phyloP scores from a whole-genome alignment of 2,797 vertebrate genomes.

The Rhinella marina region DNA sequence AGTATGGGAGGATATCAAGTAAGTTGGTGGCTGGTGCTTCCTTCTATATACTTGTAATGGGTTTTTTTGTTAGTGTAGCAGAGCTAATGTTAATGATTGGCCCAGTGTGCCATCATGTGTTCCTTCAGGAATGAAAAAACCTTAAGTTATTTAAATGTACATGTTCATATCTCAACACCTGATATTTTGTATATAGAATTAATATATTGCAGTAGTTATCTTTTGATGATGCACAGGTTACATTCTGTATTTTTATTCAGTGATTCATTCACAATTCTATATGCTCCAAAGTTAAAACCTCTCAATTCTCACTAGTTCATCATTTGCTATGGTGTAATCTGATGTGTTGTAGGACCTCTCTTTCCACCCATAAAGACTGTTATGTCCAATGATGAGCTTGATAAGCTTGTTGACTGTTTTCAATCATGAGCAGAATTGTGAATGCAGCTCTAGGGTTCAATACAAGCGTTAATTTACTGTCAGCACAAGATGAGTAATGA shows the following conservation, averaged over 20 bases:
- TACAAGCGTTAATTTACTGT: too few relatives aligned
- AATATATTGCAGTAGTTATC: not conserved
- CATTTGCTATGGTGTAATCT: too few relatives aligned
- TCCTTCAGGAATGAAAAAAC: not conserved
- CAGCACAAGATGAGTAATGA: not conserved
- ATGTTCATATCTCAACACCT: not conserved
- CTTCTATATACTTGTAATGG: not conserved
- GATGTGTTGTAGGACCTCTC: too few relatives aligned
- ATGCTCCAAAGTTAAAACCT: too few relatives aligned
- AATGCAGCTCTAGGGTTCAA: too few relatives aligned
- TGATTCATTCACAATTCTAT: not conserved
- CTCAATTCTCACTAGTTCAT: too few relatives aligned
- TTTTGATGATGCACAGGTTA: not conserved
- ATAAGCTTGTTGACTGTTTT: too few relatives aligned
- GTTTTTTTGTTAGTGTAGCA: not conserved
- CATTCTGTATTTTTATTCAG: not conserved
- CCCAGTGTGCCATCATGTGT: not conserved
- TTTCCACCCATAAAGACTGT: too few relatives aligned
- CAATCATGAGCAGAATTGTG: too few relatives aligned
- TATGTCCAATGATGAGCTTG: too few relatives aligned
- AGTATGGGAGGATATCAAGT: conserved; percentile 99
- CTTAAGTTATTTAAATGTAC: not conserved
- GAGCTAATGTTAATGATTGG: not conserved
- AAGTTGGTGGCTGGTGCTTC: conserved; percentile 70
- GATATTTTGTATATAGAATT: not conserved